Evolutionary conservation across 1,140 invertebrate genomes (phyloP), one percentile per base, ranked within the genome.

Genomic region (Drosophila funebris): DNA sequence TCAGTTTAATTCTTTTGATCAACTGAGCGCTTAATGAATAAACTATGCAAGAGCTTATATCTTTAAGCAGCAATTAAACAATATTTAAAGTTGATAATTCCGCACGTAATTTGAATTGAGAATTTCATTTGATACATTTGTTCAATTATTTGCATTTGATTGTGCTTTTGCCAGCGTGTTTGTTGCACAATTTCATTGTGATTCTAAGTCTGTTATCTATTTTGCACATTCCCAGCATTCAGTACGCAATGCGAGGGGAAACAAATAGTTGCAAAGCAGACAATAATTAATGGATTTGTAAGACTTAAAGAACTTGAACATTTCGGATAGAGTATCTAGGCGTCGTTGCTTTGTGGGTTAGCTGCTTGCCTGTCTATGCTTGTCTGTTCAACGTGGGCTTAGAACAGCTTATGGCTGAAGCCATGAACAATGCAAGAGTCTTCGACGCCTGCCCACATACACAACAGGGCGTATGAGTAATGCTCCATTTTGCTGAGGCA

Each of bases 381-480:
- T 61, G 44, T 27, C n/a, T 56, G 29, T 20, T 52, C 27, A 13
- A 29, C n/a, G 20, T 44, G 20, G 22, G 48, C 67, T 70, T 54
- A 70, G 67, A 63, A n/a, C n/a, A 31, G 67, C 60, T 70, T 70
- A 70, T 20, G 58, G 57, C 20, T 43, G 2, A 46, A 24, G 57
- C 41, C 67, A 64, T 53, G 58, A 62, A 53, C 57, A 69, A 69
- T 69, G 66, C 57, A 58, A 4, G 18, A 56, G 24, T 44, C 62
- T 57, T 66, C 14, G 52, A 66, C 62, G 56, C 43, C 41, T 29
- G 22, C 14, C 24, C 27, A 58, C 24, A 20, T 16, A 29, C 58
- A 29, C 11, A 44, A 41, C 39, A 14, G 2, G 39, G 39, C 13
- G 39, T 41, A 41, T 27, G 18, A 22, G 43, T 20, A 44, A 22